Percentiles rank a stretch among this genome's conserved stretches.
phyloP scores from a whole-genome alignment of 2,113 vertebrate species.

The Oncorhynchus keta region DNA sequence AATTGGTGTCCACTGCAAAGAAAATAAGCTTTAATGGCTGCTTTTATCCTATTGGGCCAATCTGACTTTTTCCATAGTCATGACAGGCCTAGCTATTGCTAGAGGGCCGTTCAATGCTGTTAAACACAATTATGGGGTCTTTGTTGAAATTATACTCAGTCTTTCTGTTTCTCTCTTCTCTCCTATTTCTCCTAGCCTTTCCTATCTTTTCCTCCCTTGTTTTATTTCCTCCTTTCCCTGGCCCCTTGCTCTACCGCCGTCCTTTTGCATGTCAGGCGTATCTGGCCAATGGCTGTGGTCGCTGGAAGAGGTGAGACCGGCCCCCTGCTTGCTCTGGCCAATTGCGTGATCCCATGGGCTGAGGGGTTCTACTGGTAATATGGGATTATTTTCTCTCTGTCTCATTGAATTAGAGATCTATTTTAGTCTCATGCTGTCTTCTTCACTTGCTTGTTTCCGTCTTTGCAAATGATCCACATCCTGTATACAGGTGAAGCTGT shows the following conservation, averaged over 20 bases:
- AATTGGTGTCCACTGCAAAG: no score
- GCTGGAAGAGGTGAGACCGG: slow-evolving; percentile 72
- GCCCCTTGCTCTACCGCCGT: slow-evolving; percentile 56
- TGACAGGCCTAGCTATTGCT: background rate
- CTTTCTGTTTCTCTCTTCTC: slow-evolving; percentile 38
- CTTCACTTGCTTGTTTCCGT: background rate
- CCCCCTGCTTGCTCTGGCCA: slow-evolving; percentile 72
- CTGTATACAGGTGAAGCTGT: background rate
- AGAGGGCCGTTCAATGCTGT: background rate
- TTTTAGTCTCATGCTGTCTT: background rate
- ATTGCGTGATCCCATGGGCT: slow-evolving; percentile 64
- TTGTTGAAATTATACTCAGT: slow-evolving; percentile 30
- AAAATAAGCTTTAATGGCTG: no score
- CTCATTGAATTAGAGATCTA: background rate
- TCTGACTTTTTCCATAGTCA: background rate
- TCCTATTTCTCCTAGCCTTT: slow-evolving; percentile 5
- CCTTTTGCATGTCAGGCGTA: slow-evolving; percentile 83
- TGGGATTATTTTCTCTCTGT: slow-evolving; percentile 50
- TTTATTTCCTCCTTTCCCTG: slow-evolving; percentile 67
- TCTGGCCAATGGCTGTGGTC: slow-evolving; percentile 79
- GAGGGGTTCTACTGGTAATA: slow-evolving; percentile 79
- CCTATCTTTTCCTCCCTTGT: slow-evolving; percentile 57
- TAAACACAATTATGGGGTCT: background rate
- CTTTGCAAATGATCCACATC: background rate
- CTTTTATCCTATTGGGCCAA: background rate